phyloP scores from a whole-genome alignment of 2,797 vertebrate species.

The Hafferia zeledoni region DNA sequence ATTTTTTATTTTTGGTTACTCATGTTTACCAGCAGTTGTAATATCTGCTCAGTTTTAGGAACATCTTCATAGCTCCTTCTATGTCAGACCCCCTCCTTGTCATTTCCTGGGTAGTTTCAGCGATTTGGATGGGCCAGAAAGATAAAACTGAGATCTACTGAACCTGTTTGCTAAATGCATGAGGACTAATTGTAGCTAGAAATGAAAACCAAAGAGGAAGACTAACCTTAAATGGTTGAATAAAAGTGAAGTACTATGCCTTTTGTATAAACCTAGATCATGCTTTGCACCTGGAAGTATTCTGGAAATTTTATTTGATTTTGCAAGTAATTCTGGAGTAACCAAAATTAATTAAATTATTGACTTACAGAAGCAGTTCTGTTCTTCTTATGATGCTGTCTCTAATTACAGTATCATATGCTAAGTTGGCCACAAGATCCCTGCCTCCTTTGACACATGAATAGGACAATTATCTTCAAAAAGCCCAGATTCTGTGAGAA shows the following conservation, averaged over 20 bases:
- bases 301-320: not conserved
- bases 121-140: not conserved
- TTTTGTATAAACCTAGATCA: not conserved
- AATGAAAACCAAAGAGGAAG: not conserved
- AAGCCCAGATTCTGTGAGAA: not conserved
- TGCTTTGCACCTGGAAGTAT: not conserved
- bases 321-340: not conserved
- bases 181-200: not conserved
- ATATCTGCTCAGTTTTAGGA: not conserved
- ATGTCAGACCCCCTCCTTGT: not conserved
- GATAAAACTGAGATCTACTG: not conserved
- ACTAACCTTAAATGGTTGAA: not conserved
- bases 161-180: not conserved
- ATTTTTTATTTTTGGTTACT: slow-evolving; percentile 14
- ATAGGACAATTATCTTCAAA: not conserved
- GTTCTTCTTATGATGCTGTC: not conserved
- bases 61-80: not conserved
- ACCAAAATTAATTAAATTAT: not conserved
- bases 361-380: not conserved
- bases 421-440: not conserved
- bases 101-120: not conserved
- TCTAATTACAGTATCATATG: not conserved
- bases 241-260: not conserved
- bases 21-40: not conserved
- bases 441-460: not conserved